Percentiles rank a stretch among this genome's conserved stretches.
Conservation (phyloP, 1,140 invertebrate species). For the Littorina saxatilis region DNA sequence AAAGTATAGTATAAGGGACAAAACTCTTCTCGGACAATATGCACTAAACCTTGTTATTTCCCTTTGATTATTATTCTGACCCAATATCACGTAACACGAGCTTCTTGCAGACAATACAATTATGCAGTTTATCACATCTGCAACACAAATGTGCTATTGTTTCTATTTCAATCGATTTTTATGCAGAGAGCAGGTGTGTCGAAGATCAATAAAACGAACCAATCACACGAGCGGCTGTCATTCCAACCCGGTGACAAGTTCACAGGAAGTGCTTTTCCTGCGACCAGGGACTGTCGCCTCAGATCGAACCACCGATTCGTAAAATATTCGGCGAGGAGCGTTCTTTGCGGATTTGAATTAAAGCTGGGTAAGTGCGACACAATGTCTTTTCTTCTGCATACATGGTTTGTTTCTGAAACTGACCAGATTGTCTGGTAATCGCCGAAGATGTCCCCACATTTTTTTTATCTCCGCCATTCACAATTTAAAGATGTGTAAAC, state of each 20-base stretch:
- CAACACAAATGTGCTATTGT: neutral
- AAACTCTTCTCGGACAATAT: too few species aligned
- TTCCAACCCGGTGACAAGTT: constrained; percentile 23
- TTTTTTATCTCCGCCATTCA: too few species aligned
- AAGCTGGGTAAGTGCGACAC: neutral
- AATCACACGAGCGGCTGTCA: constrained; percentile 5
- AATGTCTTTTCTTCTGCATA: too few species aligned
- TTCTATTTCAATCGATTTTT: neutral
- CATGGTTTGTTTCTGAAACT: too few species aligned
- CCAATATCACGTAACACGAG: neutral
- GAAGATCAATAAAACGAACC: neutral
- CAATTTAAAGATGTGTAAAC: too few species aligned
- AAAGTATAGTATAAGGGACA: too few species aligned
- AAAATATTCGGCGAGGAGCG: too few species aligned
- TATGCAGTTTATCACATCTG: neutral
- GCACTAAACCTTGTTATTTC: neutral
- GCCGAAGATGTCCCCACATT: too few species aligned
- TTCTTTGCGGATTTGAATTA: neutral
- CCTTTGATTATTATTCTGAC: neutral
- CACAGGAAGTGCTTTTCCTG: constrained; percentile 31
- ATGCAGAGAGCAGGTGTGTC: neutral
- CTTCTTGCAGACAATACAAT: neutral
- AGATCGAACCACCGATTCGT: constrained; percentile 17
- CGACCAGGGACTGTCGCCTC: constrained; percentile 1
- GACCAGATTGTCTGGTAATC: too few species aligned